Base-by-base conservation (phyloP, 2,797 vertebrate species). In the Ctenopoma multispine region DNA sequence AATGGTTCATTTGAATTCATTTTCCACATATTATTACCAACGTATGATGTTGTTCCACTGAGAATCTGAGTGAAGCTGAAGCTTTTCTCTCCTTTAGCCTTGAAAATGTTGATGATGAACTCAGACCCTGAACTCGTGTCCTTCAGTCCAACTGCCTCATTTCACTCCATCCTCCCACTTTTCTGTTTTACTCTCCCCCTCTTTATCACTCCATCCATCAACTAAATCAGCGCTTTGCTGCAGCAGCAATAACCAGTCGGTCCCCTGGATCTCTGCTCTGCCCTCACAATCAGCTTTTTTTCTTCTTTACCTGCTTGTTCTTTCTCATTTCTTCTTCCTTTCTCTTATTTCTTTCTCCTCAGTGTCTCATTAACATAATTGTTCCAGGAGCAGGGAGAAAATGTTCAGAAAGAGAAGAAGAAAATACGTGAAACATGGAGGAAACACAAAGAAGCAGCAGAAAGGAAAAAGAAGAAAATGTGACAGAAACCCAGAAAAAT, bases 181-280 rank as follows among this genome's bases (percentile, higher is more conserved):
- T 27, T 63, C 47, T 5, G 29, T 76, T 81, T 74, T 63, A 57
- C 57, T 21, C 63, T 58, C 31, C 68, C 72, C 53, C 43, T 78
- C 72, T 69, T 77, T 51, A 77, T 81, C 63, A 27, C 77, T 76
- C 63, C 77, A 84, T 84, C 81, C 72, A 81, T 81, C 84, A 86
- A 7, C 55, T 53, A 36, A 73, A 77, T 69, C 66, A 63, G 15
- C 11, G 29, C 55, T 77, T 79, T 60, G 51, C 71, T 73, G 73
- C 74, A 41, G 64, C 50, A 29, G 64, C 51, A 44, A 63, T 62
- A 57, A 65, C 23, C 55, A 27, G 51, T 17, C 53, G 27, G 31
- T 55, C 49, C 58, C 40, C 20, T 21, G 4, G 40, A 47, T 43
- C 65, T 15, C 8, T 40, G 47, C 46, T 27, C 20, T n/a, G 9